phyloP scores from a whole-genome alignment of 2,797 vertebrate species.

The Acipenser oxyrinchus region DNA sequence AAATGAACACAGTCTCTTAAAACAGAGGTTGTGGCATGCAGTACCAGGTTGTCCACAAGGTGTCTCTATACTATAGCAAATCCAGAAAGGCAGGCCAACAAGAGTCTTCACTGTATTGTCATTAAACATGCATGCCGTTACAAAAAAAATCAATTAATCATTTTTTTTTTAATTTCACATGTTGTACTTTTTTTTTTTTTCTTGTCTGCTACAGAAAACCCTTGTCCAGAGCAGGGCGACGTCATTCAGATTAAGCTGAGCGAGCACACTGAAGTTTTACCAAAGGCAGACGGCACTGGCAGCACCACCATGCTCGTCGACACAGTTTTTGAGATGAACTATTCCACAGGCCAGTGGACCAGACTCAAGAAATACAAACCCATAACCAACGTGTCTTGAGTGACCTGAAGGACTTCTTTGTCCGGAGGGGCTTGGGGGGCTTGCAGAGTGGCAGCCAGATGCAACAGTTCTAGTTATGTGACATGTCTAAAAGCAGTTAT shows the following conservation, averaged over 20 bases:
- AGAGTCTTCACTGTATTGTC: too few species aligned
- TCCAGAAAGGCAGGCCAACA: too few species aligned
- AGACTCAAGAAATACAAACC: constrained; percentile 99
- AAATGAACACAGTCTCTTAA: too few species aligned
- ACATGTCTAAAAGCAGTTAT: too few species aligned
- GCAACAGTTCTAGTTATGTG: not conserved
- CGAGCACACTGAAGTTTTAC: constrained; percentile 89
- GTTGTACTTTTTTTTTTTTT: too few species aligned
- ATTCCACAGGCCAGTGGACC: constrained; percentile 96
- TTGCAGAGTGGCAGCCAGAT: constrained; percentile 10
- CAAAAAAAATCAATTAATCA: too few species aligned
- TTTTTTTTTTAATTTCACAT: too few species aligned
- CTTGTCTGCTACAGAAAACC: constrained; percentile 72
- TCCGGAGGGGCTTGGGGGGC: not conserved
- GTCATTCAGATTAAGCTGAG: constrained; percentile 99
- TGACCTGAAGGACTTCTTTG: not conserved
- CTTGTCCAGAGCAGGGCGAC: constrained; percentile 95
- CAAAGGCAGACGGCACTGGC: constrained; percentile 91
- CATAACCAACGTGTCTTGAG: constrained; percentile 88
- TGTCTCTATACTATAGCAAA: too few species aligned
- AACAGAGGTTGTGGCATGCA: too few species aligned
- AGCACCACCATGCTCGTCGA: constrained; percentile 98
- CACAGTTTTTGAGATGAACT: constrained; percentile 99
- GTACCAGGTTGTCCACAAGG: too few species aligned
- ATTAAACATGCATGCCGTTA: too few species aligned